Percentiles rank a stretch among this genome's conserved stretches.
These are phyloP conservation scores for Vimba vimba DNA, from an alignment of 2,113 vertebrate species.

Conservation along the genomic window DNA sequence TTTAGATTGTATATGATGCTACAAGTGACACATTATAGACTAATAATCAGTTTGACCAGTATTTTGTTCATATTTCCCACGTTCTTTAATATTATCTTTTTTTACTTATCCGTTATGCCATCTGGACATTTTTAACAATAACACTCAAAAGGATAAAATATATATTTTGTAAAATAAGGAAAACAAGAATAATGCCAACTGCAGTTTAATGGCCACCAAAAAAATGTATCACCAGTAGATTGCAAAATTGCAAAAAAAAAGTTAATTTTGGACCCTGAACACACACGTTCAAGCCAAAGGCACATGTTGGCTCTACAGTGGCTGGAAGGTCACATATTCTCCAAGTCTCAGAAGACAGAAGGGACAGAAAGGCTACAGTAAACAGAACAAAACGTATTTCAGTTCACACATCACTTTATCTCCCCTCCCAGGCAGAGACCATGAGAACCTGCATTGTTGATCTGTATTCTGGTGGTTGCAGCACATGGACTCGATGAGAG, in stretches of 20 bases:
- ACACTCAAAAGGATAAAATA: not conserved
- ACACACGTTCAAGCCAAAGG: conserved; percentile 17
- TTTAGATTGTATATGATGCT: not conserved
- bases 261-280: not conserved
- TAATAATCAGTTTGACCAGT: not conserved
- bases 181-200: not conserved
- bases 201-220: not conserved
- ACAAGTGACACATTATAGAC: not conserved
- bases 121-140: not conserved
- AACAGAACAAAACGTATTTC: conserved; percentile 13
- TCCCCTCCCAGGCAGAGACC: not conserved
- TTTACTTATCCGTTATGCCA: not conserved
- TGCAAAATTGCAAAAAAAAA: not conserved
- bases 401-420: conserved; percentile 1
- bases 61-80: too few species aligned
- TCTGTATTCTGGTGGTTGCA: conserved; percentile 49
- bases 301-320: not conserved
- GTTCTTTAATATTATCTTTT: not conserved
- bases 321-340: not conserved
- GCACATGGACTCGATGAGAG: conserved; percentile 33
- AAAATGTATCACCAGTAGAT: not conserved
- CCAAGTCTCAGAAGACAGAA: not conserved
- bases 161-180: not conserved
- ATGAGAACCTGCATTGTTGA: conserved; percentile 51
- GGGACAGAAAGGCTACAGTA: conserved; percentile 19